These are phyloP conservation scores for Keiferia lycopersicella DNA, from an alignment of 2,888 invertebrate species.

Conservation along the genomic window DNA sequence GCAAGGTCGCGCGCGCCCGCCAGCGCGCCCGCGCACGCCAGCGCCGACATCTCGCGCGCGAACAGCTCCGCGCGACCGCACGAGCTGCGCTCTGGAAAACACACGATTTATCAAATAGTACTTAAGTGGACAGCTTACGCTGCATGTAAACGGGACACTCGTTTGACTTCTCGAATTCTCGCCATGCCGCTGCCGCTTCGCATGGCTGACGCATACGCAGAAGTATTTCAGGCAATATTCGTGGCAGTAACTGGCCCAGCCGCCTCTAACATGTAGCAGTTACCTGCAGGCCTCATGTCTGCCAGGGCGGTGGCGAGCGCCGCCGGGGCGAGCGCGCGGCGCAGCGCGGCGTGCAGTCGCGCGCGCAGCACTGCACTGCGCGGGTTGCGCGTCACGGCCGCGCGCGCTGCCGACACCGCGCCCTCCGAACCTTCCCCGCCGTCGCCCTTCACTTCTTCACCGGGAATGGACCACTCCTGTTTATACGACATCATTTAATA, in stretches of 20 bases:
- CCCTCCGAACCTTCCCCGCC: slow-evolving; percentile 26
- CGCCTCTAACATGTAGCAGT: no score
- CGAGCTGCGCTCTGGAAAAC: slow-evolving; percentile 33
- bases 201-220: no score
- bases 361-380: slow-evolving; percentile 32
- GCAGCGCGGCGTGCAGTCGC: slow-evolving; percentile 26
- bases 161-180: no score
- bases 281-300: neutral
- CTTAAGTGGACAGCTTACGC: no score
- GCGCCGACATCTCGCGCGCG: slow-evolving; percentile 47
- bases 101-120: no score
- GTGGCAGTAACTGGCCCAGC: no score
- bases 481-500: neutral
- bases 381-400: slow-evolving; percentile 38
- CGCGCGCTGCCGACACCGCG: slow-evolving; percentile 37
- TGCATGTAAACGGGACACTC: no score
- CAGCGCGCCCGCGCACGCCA: slow-evolving; percentile 38
- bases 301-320: neutral
- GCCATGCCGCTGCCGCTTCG: no score
- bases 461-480: slow-evolving; percentile 45
- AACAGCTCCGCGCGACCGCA: slow-evolving; percentile 45
- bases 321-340: slow-evolving; percentile 21
- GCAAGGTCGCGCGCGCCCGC: slow-evolving; percentile 35
- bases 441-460: slow-evolving; percentile 29
- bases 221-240: no score